A percentile compares a stretch with the other conserved stretches of the same genome.
Conservation (phyloP, 2,797 vertebrate species). For the Pseudocheirus occidentalis region DNA sequence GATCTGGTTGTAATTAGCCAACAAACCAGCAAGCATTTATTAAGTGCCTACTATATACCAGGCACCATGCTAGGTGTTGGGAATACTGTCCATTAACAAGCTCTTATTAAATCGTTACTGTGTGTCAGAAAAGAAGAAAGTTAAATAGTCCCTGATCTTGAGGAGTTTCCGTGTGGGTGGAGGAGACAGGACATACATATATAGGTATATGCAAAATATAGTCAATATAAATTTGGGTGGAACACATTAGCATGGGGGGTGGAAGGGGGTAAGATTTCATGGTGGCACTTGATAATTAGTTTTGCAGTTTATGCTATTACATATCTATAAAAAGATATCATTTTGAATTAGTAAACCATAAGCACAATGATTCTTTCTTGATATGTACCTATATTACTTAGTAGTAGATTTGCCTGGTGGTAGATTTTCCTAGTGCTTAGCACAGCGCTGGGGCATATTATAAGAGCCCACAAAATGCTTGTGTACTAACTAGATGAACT, state of each 20-base stretch:
- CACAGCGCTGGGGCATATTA: not conserved
- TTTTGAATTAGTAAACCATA: not conserved
- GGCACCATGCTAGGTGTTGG: not conserved
- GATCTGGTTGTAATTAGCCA: not conserved
- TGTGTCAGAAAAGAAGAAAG: not conserved
- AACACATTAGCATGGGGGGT: not conserved
- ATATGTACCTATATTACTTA: not conserved
- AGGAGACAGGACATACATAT: not conserved
- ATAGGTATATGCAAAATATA: not conserved
- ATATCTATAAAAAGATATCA: not conserved
- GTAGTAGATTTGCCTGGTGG: not conserved
- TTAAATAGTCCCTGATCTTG: not conserved
- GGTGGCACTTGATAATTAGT: not conserved
- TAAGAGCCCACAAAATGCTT: not conserved
- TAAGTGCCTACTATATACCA: not conserved
- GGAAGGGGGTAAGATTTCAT: not conserved
- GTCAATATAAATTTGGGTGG: not conserved
- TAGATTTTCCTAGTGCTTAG: not conserved
- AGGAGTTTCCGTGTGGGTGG: not conserved
- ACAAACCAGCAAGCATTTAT: not conserved
- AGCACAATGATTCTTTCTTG: not conserved
- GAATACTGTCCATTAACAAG: not conserved
- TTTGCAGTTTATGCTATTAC: not conserved
- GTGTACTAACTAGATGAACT: not conserved
- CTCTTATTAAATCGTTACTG: not conserved